Evolutionary conservation across 2,113 vertebrate genomes (phyloP), one percentile per base, ranked within the genome.

Genomic region (Myiopsitta monachus): DNA sequence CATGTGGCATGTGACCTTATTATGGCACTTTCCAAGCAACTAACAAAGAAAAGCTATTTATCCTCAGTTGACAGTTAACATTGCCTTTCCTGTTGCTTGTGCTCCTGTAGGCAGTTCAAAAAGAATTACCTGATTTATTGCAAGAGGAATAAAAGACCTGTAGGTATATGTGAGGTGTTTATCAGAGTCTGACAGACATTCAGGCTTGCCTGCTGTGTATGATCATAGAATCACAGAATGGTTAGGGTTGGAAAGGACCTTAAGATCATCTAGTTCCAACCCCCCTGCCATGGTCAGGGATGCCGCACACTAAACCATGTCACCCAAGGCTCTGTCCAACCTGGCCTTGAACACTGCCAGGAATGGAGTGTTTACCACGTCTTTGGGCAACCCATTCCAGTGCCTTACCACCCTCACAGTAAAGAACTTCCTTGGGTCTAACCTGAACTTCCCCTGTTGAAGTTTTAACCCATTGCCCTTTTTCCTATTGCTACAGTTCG

Each of bases 21-120:
- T 93, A 83, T 3, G 2, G 66, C 49, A 73, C 62, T 92, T 96
- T 82, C 31, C 36, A 84, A 81, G 44, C 66, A 87, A 36, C 73
- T 79, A 84, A 82, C 39, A 79, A 92, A 93, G 92, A 83, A 96
- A 93, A 93, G 38, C 80, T 86, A 33, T 84, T 95, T 87, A 85
- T 96, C 63, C 69, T 93, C 69, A 89, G 70, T 69, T 93, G 92
- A 91, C 83, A 87, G 83, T 83, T 93, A 90, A 77, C 66, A 18
- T 87, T 90, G 66, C 69, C 80, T 94, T 95, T 92, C 36, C 61
- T 93, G 64, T 94, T 92, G 83, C 86, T 87, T 69, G 44, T 89
- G 47, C 44, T 94, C 18, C 83, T 92, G 57, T 92, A 74, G 88
- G 74, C 87, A 94, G 70, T 87, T 94, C 66, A 73, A 14, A 82